Evolutionary conservation across 2,888 invertebrate species (phyloP).

Genomic region (Ferrisia virgata): DNA sequence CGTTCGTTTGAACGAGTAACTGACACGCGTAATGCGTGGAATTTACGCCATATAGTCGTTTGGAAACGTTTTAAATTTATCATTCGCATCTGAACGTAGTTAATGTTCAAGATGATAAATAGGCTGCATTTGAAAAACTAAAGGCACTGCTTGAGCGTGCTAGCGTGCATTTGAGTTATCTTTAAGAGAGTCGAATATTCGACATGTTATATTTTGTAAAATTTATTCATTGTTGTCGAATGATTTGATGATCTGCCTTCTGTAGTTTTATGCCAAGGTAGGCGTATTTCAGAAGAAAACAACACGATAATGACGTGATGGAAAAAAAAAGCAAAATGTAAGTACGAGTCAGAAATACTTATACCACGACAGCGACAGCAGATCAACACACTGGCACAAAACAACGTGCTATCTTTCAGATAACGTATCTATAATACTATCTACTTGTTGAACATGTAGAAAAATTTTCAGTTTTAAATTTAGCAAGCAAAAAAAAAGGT

Average conservation of each 20-base stretch:
- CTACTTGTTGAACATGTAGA: not conserved
- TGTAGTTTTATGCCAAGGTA: not conserved
- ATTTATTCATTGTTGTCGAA: not conserved
- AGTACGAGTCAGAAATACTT: too few relatives aligned
- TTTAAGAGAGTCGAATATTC: not conserved
- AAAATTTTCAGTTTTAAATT: not conserved
- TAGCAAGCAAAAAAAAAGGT: too few relatives aligned
- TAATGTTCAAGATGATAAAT: constrained; percentile 7
- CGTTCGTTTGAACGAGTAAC: not conserved
- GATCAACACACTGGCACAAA: not conserved
- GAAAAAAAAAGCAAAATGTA: not conserved
- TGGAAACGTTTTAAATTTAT: not conserved
- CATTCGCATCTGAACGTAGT: not conserved
- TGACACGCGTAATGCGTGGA: not conserved
- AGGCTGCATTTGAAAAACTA: not conserved
- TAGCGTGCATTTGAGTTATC: not conserved
- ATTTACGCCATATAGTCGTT: not conserved
- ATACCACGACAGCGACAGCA: not conserved
- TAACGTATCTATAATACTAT: not conserved
- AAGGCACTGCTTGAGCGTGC: not conserved
- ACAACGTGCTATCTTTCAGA: not conserved
- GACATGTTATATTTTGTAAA: not conserved
- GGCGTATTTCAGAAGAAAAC: too few relatives aligned
- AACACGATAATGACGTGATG: not conserved
- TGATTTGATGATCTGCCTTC: not conserved